Base-by-base conservation (phyloP, 1,140 invertebrate genomes). In the Drosophila mayri region DNA sequence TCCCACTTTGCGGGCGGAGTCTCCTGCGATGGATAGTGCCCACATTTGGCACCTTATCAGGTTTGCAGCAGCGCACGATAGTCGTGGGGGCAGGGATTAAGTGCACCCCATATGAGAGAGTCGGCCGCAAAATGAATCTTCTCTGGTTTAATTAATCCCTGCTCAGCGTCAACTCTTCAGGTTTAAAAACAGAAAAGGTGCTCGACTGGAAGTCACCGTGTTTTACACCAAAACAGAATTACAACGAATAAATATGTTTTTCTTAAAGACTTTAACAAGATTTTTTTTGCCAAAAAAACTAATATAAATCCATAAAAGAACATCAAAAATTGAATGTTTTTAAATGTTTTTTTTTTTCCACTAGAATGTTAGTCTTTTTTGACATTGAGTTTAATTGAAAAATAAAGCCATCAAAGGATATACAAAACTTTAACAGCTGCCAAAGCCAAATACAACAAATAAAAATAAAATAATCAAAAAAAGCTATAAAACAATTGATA, bases 31-130 rank as follows among this genome's bases (percentile, higher is more conserved):
- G 63, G 62, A 85, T 84, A 87, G 80, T 91, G 87, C 70, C 84
- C 73, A 83, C 81, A 82, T 70, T 91, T 83, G 68, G 67, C 68
- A 76, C 78, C 79, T 91, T 91, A 91, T 91, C 88, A 80, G 81
- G 32, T 37, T 44, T 44, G 66, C 54, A 76, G 78, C 88, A 91
- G 81, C 61, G 20, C 76, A 61, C 66, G 49, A 60, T 55, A 46
- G 37, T 32, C n/a, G 43, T 18, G 47, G 47, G 25, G 10, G 28
- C 16, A 50, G 14, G 40, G 40, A 66, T 64, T 60, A 55, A 52
- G 47, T 50, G 32, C 40, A 38, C 49, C 61, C 52, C 55, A 60
- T 28, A 52, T 64, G 60, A 35, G 60, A 50, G 20, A 50, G 20
- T 4, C 38, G 32, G 20, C 59, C 74, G 49, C 63, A 59, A 77